Percentiles rank a stretch among this genome's conserved stretches.
phyloP scores from a whole-genome alignment of 2,888 invertebrate species.

The Drosophila koepferae region DNA sequence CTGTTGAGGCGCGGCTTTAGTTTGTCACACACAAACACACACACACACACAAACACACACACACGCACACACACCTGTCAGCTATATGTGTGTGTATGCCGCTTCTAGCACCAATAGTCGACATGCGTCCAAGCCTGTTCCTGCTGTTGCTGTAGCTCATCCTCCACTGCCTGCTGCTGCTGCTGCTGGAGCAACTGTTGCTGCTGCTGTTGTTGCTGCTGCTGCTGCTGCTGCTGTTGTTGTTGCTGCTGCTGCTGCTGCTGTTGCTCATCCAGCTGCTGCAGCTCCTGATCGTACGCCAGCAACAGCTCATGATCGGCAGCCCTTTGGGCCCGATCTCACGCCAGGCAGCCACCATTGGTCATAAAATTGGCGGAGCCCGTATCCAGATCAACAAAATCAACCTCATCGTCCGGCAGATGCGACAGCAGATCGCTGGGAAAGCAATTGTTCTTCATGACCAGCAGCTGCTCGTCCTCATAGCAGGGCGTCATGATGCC shows the following conservation, averaged over 20 bases:
- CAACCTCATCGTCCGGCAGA: slow-evolving; percentile 80
- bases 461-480: slow-evolving; percentile 80
- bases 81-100: slow-evolving; percentile 7
- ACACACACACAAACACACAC: slow-evolving; percentile 15
- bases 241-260: slow-evolving; percentile 25
- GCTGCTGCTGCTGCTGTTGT: slow-evolving; percentile 33
- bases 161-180: slow-evolving; percentile 26
- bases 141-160: slow-evolving; percentile 47
- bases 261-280: slow-evolving; percentile 36
- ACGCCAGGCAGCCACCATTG: slow-evolving; percentile 84
- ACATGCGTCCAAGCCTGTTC: slow-evolving; percentile 70
- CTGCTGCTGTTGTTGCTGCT: slow-evolving; percentile 6
- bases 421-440: slow-evolving; percentile 83
- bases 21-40: slow-evolving; percentile 16
- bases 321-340: slow-evolving; percentile 71
- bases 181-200: slow-evolving; percentile 43
- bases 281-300: slow-evolving; percentile 51
- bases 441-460: slow-evolving; percentile 82
- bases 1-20: not conserved
- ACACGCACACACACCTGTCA: slow-evolving; percentile 8
- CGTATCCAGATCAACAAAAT: slow-evolving; percentile 84
- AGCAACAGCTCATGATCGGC: slow-evolving; percentile 63
- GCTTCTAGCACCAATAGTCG: slow-evolving; percentile 70
- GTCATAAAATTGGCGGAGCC: slow-evolving; percentile 84
- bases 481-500: slow-evolving; percentile 77